Evolutionary conservation across 1,140 invertebrate species (phyloP), one percentile per base, ranked within the genome.

Genomic region (Drosophila guanche): DNA sequence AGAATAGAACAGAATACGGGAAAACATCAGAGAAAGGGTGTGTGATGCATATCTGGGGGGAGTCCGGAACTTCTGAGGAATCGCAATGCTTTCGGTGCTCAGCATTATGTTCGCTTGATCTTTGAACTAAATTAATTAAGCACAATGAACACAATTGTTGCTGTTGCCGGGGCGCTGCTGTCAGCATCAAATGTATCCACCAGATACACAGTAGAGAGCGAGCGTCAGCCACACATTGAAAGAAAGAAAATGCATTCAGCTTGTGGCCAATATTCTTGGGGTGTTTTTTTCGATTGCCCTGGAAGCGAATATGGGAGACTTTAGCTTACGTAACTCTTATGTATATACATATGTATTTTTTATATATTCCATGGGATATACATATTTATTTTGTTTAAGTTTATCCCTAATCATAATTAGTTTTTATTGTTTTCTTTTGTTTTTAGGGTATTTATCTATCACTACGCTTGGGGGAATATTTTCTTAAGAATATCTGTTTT

Each of bases 121-220:
- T 90, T 85, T 90, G 89, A 90, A 89, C 89, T 86, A 83, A 90
- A 90, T 89, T 90, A 89, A 90, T 90, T 90, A 90, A 90, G 84
- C 77, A 90, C 89, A 90, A 90, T 90, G 89, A 90, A 89, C 84
- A 72, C 67, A 85, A 90, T 89, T 89, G 83, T 88, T 83, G 72
- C 67, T 79, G 79, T 51, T 76, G 57, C n/a, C 53, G 7, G 37
- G 10, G 33, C n/a, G 40, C 23, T 29, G 42, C 70, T 54, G 58
- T 41, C 68, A 53, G 69, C 48, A 65, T 65, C 72, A 55, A 68
- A 80, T 68, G 78, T 72, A 80, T 81, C 72, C 78, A 81, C 12
- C 73, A 81, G 66, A 76, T 71, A 58, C 65, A 65, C 58, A 54
- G 47, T 16, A 12, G 29, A 40, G 8, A 40, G 8, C 33, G 10